Evolutionary conservation across 2,113 vertebrate genomes (phyloP), one percentile per base, ranked within the genome.

Genomic region (Psilopogon haemacephalus): DNA sequence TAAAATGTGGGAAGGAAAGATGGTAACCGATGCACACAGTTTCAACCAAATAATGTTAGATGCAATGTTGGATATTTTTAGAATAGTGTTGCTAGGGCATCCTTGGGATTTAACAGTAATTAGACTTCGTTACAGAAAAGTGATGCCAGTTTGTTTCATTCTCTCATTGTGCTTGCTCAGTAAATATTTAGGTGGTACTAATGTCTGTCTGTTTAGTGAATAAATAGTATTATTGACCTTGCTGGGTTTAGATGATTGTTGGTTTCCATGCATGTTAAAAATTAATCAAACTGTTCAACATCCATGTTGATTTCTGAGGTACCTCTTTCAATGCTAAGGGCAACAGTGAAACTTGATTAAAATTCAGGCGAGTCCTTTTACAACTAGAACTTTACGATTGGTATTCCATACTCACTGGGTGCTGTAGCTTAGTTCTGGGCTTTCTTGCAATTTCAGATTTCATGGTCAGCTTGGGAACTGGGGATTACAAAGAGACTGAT

Each of bases 321-420:
- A 27, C 12, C 11, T 82, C 74, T 64, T 58, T 26, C 44, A 58
- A 19, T 54, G 27, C 24, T 52, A 68, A 82, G 42, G 28, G 23
- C 76, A 75, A 7, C 13, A 65, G 9, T 35, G 62, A 81, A 86
- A 26, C 44, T 54, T 33, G 35, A 62, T 21, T 55, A 48, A 15
- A 32, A 5, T 70, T 38, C 14, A 48, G 0, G 2, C 63, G 23
- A 20, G 23, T 63, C 42, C 37, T 60, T 60, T 52, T 40, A 44
- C 32, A 68, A 44, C 27, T 72, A 17, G 30, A 72, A 35, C 11
- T 44, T 75, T 33, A 4, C 56, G 42, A 20, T 80, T 27, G 1
- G 2, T 2, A 0, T 16, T 38, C 15, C 14, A 0, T 28, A 14
- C 1, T 0, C 15, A 15, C n/a, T 52, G 27, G 8, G 5, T 42